A percentile compares a stretch with the other conserved stretches of the same genome.
These are phyloP conservation scores for Calliphora vomitoria DNA, from an alignment of 2,888 invertebrate species.

Conservation along the genomic window DNA sequence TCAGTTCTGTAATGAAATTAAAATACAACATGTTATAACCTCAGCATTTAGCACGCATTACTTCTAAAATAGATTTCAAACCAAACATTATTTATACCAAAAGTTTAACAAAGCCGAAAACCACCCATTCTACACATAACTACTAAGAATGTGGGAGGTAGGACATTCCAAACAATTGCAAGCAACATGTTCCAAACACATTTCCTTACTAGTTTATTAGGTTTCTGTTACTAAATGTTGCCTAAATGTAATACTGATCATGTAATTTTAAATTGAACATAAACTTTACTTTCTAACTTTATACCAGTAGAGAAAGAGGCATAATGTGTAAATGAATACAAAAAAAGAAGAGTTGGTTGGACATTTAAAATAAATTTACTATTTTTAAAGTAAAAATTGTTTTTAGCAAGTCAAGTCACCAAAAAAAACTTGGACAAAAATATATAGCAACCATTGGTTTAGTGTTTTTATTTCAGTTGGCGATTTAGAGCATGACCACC, in stretches of 20 bases:
- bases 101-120: too few relatives aligned
- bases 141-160: neutral
- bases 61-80: too few relatives aligned
- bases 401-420: conserved; percentile 4
- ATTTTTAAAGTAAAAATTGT: conserved; percentile 1
- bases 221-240: conserved; percentile 53
- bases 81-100: too few relatives aligned
- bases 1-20: too few relatives aligned
- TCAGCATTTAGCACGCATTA: too few relatives aligned
- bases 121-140: neutral
- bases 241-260: conserved; percentile 40
- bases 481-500: neutral
- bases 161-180: conserved; percentile 3
- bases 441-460: neutral
- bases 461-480: neutral
- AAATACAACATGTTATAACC: too few relatives aligned
- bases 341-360: neutral
- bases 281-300: conserved; percentile 46
- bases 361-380: conserved; percentile 5
- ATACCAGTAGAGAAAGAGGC: conserved; percentile 7
- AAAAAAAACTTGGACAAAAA: conserved; percentile 6
- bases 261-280: conserved; percentile 65
- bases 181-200: conserved; percentile 34
- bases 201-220: conserved; percentile 60
- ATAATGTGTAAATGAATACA: conserved; percentile 29